Evolutionary conservation across 2,113 vertebrate species (phyloP).

Genomic region (Alethe diademata): DNA sequence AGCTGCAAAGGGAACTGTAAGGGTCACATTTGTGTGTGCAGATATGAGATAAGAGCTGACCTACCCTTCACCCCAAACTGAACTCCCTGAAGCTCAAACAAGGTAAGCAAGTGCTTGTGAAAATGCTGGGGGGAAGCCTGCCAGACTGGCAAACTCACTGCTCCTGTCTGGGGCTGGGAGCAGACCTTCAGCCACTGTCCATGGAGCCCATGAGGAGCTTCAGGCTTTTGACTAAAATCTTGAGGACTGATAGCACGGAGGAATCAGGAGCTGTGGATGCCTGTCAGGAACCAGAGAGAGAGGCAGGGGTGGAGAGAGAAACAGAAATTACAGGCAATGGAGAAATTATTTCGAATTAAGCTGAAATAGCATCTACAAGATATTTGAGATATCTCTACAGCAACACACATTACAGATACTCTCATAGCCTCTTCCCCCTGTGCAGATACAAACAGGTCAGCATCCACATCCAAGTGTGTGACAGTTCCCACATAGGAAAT

Average conservation of each 20-base stretch:
- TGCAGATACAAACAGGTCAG: background rate
- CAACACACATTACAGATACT: background rate
- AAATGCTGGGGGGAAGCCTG: background rate
- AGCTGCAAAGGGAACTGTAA: constrained; percentile 23
- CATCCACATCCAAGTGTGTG: background rate
- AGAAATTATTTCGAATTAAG: background rate
- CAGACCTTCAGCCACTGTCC: background rate
- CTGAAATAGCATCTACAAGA: background rate
- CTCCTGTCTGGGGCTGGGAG: background rate
- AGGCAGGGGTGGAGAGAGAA: background rate
- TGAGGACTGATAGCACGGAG: background rate
- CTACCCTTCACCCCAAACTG: constrained; percentile 37
- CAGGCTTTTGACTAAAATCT: accelerated
- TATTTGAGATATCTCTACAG: background rate
- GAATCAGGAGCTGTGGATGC: background rate
- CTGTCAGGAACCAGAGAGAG: background rate
- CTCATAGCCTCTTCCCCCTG: background rate
- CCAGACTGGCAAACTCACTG: background rate
- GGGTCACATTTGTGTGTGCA: background rate
- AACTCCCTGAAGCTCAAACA: constrained; percentile 40
- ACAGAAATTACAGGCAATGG: background rate
- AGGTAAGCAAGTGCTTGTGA: constrained; percentile 2
- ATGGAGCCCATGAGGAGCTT: background rate
- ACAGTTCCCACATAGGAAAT: background rate
- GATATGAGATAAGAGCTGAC: constrained; percentile 44